Evolutionary conservation across 2,797 vertebrate species (phyloP), one percentile per base, ranked within the genome.

Genomic region (Halcyon badia): DNA sequence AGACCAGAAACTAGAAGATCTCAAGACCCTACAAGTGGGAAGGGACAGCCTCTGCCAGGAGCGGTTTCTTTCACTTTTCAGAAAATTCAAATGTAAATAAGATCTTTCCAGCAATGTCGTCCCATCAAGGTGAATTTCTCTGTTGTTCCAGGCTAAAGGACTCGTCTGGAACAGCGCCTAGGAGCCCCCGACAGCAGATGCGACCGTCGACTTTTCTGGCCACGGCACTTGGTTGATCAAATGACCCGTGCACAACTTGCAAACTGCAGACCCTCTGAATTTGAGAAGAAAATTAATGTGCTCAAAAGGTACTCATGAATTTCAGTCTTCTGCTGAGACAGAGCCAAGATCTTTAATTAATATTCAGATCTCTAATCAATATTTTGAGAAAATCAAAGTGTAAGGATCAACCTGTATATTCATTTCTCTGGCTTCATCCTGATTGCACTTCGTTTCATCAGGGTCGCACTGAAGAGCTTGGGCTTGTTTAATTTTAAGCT

Each of bases 401-500:
- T 78, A 51, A 92, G 57, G 44, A 81, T 86, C 79, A 76, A 21
- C 64, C 41, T 62, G 49, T 33, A 6, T n/a, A 10, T 83, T 91
- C 1, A 0, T 57, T 61, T 52, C 48, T 83, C 52, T 92, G 21
- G 48, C 54, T 73, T 82, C 13, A 3, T 68, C 42, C 69, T 84
- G 85, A 77, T 44, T 87, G 77, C 37, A 5, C 22, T 62, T 75
- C n/a, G 19, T 92, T 84, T 89, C 61, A 22, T 30, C 68, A 57
- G 65, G 57, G 57, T 92, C 83, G 82, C 28, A 10, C 35, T 61
- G 68, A 81, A 46, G 65, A 66, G 25, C 37, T 81, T 41, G 79
- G 69, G 33, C 46, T 94, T 70, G 39, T 80, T 91, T 93, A 82
- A 94, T 83, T 94, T 90, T 71, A 41, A 95, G 80, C 77, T 92